These are phyloP conservation scores for Luidia sarsii DNA, from an alignment of 53 echinoderm and acorn worm genomes.

Conservation along the genomic window DNA sequence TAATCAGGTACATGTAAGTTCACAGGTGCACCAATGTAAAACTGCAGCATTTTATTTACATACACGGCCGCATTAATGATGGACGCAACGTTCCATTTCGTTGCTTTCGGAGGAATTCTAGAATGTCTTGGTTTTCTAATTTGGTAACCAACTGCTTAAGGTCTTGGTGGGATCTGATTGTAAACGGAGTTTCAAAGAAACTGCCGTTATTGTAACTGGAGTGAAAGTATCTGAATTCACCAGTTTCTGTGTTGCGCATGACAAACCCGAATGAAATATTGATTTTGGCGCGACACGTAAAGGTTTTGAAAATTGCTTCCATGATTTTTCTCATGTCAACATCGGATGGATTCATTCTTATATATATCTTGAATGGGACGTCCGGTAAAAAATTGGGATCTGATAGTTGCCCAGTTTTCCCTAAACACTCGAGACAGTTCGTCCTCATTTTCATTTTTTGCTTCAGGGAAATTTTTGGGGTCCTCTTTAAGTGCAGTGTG, in stretches of 20 bases:
- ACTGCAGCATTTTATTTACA: conserved; percentile 20
- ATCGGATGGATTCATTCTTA: neutral
- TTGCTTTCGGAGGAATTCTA: conserved; percentile 11
- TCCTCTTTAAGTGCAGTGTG: too few relatives aligned
- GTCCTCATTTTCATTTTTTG: too few relatives aligned
- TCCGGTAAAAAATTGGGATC: neutral
- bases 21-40: conserved; percentile 46
- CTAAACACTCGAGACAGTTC: neutral
- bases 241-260: conserved; percentile 50
- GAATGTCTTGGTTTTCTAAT: neutral
- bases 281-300: conserved; percentile 15
- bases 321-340: neutral
- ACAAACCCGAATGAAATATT: conserved; percentile 58
- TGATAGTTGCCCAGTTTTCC: conserved; percentile 13
- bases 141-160: conserved; percentile 11
- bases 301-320: neutral
- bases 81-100: conserved; percentile 41
- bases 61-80: conserved; percentile 36
- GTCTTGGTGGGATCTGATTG: neutral
- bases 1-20: conserved; percentile 21
- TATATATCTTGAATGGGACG: conserved; percentile 12
- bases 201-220: conserved; percentile 32
- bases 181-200: conserved; percentile 2
- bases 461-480: too few relatives aligned
- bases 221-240: conserved; percentile 52